Evolutionary conservation across 2,888 invertebrate species (phyloP).

Genomic region (Stenotaenia linearis): DNA sequence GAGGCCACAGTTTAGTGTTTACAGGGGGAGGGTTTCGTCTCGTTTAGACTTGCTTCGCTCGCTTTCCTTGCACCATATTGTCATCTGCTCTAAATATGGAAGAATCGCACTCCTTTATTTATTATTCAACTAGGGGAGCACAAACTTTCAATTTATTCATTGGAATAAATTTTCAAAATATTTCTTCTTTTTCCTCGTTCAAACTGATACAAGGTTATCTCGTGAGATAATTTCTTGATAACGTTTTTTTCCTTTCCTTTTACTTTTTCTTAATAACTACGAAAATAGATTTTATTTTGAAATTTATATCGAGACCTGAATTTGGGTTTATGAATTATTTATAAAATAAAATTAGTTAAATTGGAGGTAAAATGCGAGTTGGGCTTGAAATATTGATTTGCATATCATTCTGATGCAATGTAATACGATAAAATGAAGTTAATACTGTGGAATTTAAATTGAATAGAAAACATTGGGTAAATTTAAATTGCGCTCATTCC

Average conservation of each 20-base stretch:
- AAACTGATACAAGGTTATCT: constrained; percentile 22
- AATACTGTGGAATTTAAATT: neutral
- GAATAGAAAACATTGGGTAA: neutral
- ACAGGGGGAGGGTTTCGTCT: neutral
- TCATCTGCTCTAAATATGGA: constrained; percentile 23
- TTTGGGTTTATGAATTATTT: neutral
- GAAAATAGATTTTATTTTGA: neutral
- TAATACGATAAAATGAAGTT: neutral
- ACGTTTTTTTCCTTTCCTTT: neutral
- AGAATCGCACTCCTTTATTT: constrained; percentile 12
- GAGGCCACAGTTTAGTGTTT: constrained; percentile 9
- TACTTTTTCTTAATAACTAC: neutral
- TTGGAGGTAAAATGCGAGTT: neutral
- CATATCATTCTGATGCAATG: neutral
- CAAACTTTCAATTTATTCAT: constrained; percentile 16
- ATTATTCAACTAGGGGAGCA: constrained; percentile 24
- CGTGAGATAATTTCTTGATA: neutral
- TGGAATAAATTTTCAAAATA: neutral
- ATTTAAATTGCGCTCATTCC: neutral
- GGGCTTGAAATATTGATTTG: constrained; percentile 8
- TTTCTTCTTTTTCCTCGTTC: neutral
- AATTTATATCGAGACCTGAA: neutral
- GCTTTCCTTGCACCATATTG: neutral
- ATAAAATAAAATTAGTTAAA: neutral
- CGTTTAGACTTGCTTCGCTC: neutral